Conservation (phyloP, 1,140 invertebrate species). For the Mercenaria mercenaria region DNA sequence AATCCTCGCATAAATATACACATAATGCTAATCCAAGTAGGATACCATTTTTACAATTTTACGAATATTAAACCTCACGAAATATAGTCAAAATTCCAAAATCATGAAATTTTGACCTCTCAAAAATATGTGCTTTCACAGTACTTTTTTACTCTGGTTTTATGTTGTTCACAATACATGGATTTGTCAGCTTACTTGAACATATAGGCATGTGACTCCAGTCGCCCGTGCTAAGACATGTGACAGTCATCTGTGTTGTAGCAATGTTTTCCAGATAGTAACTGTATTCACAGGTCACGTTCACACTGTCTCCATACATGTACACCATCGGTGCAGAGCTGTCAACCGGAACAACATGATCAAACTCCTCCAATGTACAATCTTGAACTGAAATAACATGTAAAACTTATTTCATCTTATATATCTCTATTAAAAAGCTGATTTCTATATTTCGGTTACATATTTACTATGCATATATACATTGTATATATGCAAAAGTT, state of each 20-base stretch:
- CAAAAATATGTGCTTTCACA: too few species aligned
- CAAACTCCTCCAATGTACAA: neutral
- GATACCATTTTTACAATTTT: too few species aligned
- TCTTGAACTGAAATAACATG: constrained; percentile 30
- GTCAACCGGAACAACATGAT: neutral
- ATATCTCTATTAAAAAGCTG: neutral
- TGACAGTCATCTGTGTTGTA: neutral
- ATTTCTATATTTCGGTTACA: neutral
- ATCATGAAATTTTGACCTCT: too few species aligned
- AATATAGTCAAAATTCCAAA: too few species aligned
- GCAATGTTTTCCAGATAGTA: neutral
- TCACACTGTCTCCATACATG: neutral
- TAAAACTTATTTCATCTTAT: neutral
- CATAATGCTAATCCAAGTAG: too few species aligned
- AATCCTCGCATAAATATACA: too few species aligned
- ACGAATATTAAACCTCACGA: too few species aligned
- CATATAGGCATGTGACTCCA: constrained; percentile 7
- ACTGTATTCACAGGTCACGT: constrained; percentile 17
- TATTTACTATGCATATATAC: neutral
- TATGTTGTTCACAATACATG: too few species aligned
- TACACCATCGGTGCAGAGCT: neutral
- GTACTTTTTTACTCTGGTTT: too few species aligned
- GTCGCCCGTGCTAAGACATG: neutral
- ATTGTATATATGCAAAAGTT: neutral
- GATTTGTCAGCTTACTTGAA: constrained; percentile 22